Conservation (phyloP, 2,888 invertebrate genomes). For the Exocentrus adspersus region DNA sequence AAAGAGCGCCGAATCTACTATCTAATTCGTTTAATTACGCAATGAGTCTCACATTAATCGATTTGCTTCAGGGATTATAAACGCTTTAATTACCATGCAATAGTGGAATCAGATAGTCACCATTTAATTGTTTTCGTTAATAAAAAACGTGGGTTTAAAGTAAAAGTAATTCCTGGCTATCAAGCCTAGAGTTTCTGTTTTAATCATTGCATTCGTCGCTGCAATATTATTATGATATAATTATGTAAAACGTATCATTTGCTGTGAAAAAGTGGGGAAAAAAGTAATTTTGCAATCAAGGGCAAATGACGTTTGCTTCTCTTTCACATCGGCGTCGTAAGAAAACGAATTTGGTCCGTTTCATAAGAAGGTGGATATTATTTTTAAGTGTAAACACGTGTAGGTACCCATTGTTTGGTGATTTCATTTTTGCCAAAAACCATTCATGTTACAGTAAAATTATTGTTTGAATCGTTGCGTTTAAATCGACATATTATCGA, state of each 20-base stretch:
- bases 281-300: neutral
- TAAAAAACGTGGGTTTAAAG: neutral
- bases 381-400: no score
- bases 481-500: no score
- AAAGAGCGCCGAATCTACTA: no score
- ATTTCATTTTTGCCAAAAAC: no score
- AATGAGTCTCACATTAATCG: neutral
- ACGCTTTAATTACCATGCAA: neutral
- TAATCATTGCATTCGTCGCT: neutral
- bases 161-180: neutral
- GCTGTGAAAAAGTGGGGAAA: neutral
- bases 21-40: neutral
- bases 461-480: no score
- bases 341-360: no score
- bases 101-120: neutral
- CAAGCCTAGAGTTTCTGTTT: neutral
- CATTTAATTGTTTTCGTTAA: neutral
- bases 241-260: conserved; percentile 1
- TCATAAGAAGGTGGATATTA: no score
- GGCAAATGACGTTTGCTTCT: neutral
- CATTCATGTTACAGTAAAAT: no score
- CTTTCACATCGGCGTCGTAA: no score
- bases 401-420: no score
- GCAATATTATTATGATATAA: neutral
- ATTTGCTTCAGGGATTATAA: neutral